phyloP scores from a whole-genome alignment of 2,113 vertebrate species.

The Rhinoptilus africanus region DNA sequence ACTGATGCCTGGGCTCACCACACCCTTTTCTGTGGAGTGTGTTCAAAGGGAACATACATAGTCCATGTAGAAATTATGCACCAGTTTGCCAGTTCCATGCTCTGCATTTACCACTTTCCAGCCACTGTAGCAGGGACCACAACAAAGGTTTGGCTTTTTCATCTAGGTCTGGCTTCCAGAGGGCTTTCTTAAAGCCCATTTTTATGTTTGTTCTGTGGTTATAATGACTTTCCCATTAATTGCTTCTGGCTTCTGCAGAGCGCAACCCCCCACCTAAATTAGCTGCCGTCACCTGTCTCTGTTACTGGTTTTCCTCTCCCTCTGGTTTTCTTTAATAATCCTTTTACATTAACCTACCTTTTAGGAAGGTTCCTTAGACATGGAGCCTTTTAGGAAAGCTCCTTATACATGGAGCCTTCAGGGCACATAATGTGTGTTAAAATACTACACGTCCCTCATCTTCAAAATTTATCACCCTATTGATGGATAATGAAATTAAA shows the following conservation, averaged over 20 bases:
- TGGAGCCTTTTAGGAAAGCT: too few relatives aligned
- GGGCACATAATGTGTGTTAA: not conserved
- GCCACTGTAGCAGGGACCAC: not conserved
- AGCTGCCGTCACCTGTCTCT: not conserved
- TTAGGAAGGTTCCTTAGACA: not conserved
- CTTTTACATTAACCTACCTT: not conserved
- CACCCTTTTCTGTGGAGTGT: not conserved
- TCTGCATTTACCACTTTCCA: not conserved
- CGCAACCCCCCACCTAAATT: not conserved
- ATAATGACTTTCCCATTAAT: not conserved
- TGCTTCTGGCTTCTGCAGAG: not conserved
- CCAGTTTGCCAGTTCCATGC: not conserved
- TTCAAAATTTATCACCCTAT: not conserved
- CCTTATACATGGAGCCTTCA: not conserved
- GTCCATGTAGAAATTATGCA: not conserved
- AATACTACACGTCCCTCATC: not conserved
- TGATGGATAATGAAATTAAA: not conserved
- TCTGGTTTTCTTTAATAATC: not conserved
- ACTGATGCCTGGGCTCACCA: not conserved
- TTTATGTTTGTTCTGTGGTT: not conserved
- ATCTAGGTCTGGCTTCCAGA: not conserved
- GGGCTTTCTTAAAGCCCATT: not conserved
- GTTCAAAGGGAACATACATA: not conserved
- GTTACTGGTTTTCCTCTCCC: not conserved
- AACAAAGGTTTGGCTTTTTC: not conserved